A percentile compares a stretch with the other conserved stretches of the same genome.
These are phyloP conservation scores for Tetraneura akinire DNA, from an alignment of 1,140 invertebrate species.

Conservation along the genomic window DNA sequence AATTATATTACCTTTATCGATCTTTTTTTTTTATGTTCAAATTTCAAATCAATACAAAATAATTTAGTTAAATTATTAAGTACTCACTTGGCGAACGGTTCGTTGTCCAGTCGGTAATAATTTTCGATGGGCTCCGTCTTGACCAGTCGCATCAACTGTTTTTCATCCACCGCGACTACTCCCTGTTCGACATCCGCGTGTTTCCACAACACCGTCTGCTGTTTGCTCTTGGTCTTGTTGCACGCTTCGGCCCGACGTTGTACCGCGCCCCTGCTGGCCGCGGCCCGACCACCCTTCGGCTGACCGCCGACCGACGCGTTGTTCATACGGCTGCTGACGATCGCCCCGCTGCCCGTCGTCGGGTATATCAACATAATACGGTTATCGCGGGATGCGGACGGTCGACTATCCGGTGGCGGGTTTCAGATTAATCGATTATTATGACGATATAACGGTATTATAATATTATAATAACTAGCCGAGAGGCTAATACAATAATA, in stretches of 20 bases:
- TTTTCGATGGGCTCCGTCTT: slow-evolving; percentile 58
- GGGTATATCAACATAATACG: slow-evolving; percentile 48
- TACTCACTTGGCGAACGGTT: slow-evolving; percentile 59
- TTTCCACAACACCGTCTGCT: slow-evolving; percentile 56
- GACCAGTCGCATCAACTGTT: slow-evolving; percentile 56
- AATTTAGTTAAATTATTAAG: too few species aligned
- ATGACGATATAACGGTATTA: too few species aligned
- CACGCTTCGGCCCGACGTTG: slow-evolving; percentile 23
- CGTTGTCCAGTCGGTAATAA: slow-evolving; percentile 57
- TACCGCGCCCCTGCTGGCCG: slow-evolving; percentile 28
- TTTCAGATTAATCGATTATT: background rate
- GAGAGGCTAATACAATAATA: too few species aligned
- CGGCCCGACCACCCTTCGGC: slow-evolving; percentile 13
- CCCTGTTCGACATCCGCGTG: slow-evolving; percentile 57
- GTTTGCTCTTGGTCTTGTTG: slow-evolving; percentile 23
- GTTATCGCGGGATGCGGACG: too few species aligned
- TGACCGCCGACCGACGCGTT: slow-evolving; percentile 12
- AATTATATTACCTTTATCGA: too few species aligned
- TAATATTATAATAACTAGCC: too few species aligned
- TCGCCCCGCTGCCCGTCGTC: slow-evolving; percentile 43
- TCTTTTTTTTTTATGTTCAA: too few species aligned
- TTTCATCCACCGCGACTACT: slow-evolving; percentile 57
- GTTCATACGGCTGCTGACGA: slow-evolving; percentile 26
- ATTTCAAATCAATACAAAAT: too few species aligned
- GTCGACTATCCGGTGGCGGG: background rate